These are phyloP conservation scores for Epinephelus awoara DNA, from an alignment of 2,797 vertebrate genomes.

Conservation along the genomic window DNA sequence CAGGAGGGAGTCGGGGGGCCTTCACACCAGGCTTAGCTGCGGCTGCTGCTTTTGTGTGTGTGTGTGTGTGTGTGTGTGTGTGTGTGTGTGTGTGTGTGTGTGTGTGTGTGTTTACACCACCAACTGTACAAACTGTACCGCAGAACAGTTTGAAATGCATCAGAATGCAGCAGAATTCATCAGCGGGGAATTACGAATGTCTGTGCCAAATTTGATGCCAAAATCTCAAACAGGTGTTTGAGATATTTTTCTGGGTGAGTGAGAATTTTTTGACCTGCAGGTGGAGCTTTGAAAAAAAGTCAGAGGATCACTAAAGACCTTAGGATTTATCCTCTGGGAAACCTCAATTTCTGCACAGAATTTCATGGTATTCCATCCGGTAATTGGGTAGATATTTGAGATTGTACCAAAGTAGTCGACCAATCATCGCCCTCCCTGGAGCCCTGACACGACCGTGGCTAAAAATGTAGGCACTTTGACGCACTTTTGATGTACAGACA, in stretches of 20 bases:
- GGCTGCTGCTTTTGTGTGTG: constrained; percentile 11
- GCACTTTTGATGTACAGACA: not conserved
- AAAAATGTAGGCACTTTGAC: not conserved
- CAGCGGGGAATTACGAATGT: not conserved
- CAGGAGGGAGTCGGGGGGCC: constrained; percentile 31
- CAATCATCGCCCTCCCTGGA: not conserved
- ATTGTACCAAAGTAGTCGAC: not conserved
- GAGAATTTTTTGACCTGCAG: not conserved
- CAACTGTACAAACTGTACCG: constrained; percentile 13
- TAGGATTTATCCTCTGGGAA: not conserved
- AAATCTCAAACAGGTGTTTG: not conserved
- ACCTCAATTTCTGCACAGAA: not conserved
- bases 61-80: too few species aligned
- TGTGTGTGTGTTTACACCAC: constrained; percentile 15
- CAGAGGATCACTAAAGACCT: not conserved
- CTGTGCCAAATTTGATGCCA: not conserved
- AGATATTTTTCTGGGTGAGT: not conserved
- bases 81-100: not conserved
- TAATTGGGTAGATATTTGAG: not conserved
- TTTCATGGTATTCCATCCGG: not conserved
- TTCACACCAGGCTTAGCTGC: constrained; percentile 40
- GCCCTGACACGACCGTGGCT: not conserved
- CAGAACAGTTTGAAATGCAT: constrained; percentile 15
- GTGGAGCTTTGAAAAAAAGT: not conserved
- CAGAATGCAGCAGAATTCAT: not conserved